Evolutionary conservation across 2,113 vertebrate species (phyloP), one percentile per base, ranked within the genome.

Genomic region (Pipa parva): DNA sequence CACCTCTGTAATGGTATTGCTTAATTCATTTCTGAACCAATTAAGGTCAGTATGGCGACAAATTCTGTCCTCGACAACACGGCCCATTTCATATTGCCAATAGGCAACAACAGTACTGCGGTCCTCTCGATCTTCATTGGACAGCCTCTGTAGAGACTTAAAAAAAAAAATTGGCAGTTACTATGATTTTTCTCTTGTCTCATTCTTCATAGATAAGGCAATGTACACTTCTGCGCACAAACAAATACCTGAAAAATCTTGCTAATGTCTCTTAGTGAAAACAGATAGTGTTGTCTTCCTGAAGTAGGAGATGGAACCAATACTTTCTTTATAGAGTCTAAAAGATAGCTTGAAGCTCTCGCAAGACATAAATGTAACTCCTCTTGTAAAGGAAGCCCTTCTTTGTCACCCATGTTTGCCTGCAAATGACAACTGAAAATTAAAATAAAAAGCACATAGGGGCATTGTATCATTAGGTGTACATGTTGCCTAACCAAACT

Each of bases 371-470:
- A 25, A 24, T 72, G 71, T 25, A 72, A 60, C 13, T 61, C 58
- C 31, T 61, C 59, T 54, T 72, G 63, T 28, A 72, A 37, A 5
- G 57, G 59, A 11, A 61, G 58, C 18, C 55, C 71, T 18, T 72
- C 49, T 15, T 62, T 72, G 37, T 72, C 59, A 45, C 49, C 63
- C 71, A 72, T 72, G 45, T 72, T 72, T 45, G 63, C 71, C 71
- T 72, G 12, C 17, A 63, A 42, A 42, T 42, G 5, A 42, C n/a
- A 42, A n/a, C n/a, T n/a, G n/a, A n/a, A n/a, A n/a, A n/a, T n/a
- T n/a, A n/a, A n/a, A n/a, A n/a, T n/a, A n/a, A n/a, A n/a, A n/a
- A n/a, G n/a, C n/a, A n/a, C n/a, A n/a, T n/a, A n/a, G n/a, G n/a
- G n/a, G n/a, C n/a, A n/a, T n/a, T n/a, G n/a, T n/a, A n/a, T n/a